These are phyloP conservation scores for Drosophila sucinea DNA, from an alignment of 1,140 invertebrate genomes.

Conservation along the genomic window DNA sequence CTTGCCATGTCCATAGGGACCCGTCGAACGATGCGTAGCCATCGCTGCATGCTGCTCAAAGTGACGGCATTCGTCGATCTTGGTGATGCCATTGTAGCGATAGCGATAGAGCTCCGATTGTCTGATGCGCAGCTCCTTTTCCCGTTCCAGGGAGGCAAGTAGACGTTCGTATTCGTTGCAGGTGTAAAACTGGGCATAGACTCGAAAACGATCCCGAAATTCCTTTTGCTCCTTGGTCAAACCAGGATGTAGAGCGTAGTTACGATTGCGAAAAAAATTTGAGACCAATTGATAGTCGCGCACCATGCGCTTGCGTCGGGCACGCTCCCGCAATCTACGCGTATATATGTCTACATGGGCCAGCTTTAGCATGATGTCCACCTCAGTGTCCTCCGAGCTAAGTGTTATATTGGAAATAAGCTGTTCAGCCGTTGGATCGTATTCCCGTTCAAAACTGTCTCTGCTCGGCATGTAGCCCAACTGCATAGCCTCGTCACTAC, in stretches of 20 bases:
- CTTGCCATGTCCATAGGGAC: slow-evolving; percentile 82
- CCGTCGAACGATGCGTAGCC: slow-evolving; percentile 75
- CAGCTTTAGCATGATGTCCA: slow-evolving; percentile 89
- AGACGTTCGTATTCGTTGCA: slow-evolving; percentile 92
- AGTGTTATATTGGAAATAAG: slow-evolving; percentile 92
- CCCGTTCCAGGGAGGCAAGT: slow-evolving; percentile 90
- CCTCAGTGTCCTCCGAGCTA: slow-evolving; percentile 93
- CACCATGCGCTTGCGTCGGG: slow-evolving; percentile 93
- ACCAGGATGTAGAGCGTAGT: slow-evolving; percentile 68
- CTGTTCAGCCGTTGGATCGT: slow-evolving; percentile 95
- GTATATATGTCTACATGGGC: slow-evolving; percentile 94
- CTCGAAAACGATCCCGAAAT: slow-evolving; percentile 91
- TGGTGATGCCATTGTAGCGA: slow-evolving; percentile 90
- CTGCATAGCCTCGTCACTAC: slow-evolving; percentile 91
- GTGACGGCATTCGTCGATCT: slow-evolving; percentile 91
- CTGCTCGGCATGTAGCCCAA: slow-evolving; percentile 98
- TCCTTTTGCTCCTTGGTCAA: slow-evolving; percentile 85
- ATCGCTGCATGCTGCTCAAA: slow-evolving; percentile 90
- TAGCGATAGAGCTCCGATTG: slow-evolving; percentile 93
- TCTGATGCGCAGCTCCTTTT: slow-evolving; percentile 91
- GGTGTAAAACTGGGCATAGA: slow-evolving; percentile 94
- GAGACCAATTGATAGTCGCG: slow-evolving; percentile 93
- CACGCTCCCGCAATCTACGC: slow-evolving; percentile 91
- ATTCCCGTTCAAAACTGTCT: slow-evolving; percentile 98
- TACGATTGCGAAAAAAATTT: slow-evolving; percentile 88